Conservation (phyloP, 2,113 vertebrate species). For the Stomatorhinus ivindoensis region DNA sequence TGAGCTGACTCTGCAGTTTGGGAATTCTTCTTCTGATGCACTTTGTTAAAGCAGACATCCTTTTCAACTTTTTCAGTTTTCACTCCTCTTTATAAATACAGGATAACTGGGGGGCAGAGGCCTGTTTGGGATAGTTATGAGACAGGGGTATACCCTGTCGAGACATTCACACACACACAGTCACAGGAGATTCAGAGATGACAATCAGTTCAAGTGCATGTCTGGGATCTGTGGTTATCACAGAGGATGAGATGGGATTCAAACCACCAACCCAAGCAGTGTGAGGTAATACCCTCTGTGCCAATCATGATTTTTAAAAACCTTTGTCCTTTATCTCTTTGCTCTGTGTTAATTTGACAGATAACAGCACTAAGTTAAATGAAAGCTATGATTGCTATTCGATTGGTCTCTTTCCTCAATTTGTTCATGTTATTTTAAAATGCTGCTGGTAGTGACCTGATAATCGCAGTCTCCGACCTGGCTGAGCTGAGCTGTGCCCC, state of each 20-base stretch:
- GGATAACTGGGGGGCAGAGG: neutral
- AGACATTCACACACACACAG: neutral
- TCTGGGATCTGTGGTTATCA: neutral
- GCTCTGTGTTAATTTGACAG: neutral
- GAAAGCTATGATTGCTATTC: slow-evolving; percentile 16
- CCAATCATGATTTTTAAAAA: neutral
- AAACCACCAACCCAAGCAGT: neutral
- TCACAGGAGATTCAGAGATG: neutral
- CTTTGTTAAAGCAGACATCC: neutral
- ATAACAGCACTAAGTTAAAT: slow-evolving; percentile 5
- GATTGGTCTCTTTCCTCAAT: slow-evolving; percentile 13
- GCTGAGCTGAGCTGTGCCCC: slow-evolving; percentile 49
- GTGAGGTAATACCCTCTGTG: neutral
- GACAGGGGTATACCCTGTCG: neutral
- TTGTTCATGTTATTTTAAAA: neutral
- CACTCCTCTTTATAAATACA: neutral
- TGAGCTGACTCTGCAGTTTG: neutral
- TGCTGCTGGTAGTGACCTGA: slow-evolving; percentile 22
- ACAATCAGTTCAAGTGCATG: neutral
- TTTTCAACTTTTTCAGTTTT: neutral
- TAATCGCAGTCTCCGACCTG: slow-evolving; percentile 47
- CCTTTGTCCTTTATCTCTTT: neutral
- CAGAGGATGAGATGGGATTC: neutral
- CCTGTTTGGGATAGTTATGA: neutral
- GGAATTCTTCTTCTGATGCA: neutral